A percentile compares a stretch with the other conserved stretches of the same genome.
These are phyloP conservation scores for Apeira syringaria DNA, from an alignment of 2,888 invertebrate species.

Conservation along the genomic window DNA sequence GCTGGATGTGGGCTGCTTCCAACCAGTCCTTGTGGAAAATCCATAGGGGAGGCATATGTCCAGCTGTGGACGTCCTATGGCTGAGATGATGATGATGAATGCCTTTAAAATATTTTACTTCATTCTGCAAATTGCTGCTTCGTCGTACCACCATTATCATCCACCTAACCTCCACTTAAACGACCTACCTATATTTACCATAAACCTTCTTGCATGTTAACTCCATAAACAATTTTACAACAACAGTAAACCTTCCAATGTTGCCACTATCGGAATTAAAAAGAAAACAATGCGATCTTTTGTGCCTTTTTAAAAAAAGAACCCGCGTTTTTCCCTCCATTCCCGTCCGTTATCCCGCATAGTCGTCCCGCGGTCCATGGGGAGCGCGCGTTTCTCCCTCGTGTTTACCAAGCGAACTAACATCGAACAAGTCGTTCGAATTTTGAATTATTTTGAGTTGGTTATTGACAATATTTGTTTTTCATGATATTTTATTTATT, in stretches of 20 bases:
- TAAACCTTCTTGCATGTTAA: conserved; percentile 18
- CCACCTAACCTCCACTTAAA: conserved; percentile 10
- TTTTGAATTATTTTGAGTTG: conserved; percentile 10
- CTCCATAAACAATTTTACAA: conserved; percentile 28
- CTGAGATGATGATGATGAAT: too few species aligned
- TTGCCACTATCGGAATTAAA: conserved; percentile 32
- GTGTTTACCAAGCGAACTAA: conserved; percentile 32
- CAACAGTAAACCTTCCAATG: conserved; percentile 29
- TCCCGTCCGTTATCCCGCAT: conserved; percentile 43
- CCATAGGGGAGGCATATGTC: too few species aligned
- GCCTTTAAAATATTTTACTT: too few species aligned
- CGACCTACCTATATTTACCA: conserved; percentile 16
- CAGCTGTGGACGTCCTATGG: too few species aligned
- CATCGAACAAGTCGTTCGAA: conserved; percentile 33
- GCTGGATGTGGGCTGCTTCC: too few species aligned
- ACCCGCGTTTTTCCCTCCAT: conserved; percentile 21
- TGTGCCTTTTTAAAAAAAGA: conserved; percentile 15
- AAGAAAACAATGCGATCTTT: conserved; percentile 23
- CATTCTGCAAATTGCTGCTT: too few species aligned
- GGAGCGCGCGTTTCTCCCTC: conserved; percentile 53
- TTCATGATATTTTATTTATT: background rate
- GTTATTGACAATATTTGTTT: conserved; percentile 8
- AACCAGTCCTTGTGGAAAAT: too few species aligned
- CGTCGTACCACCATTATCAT: too few species aligned
- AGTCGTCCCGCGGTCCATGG: conserved; percentile 56